These are phyloP conservation scores for Beroe ovata DNA, from an alignment of 37 sponge, comb jelly and placozoan genomes.

Conservation along the genomic window DNA sequence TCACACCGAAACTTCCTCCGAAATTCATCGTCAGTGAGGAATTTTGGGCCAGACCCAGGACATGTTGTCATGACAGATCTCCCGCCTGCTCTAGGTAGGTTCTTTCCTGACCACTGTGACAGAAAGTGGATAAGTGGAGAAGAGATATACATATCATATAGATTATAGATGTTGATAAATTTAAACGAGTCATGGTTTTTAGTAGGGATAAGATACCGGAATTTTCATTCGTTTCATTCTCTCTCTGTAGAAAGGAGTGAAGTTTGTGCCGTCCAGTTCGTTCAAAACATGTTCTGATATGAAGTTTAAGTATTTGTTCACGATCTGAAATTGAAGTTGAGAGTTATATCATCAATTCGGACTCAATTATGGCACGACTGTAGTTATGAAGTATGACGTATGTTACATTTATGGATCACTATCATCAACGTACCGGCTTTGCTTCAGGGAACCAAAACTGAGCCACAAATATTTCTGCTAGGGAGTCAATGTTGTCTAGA, in stretches of 20 bases:
- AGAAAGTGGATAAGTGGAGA: too few relatives aligned
- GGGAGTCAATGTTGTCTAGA: background rate
- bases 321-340: background rate
- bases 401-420: too few relatives aligned
- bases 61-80: background rate
- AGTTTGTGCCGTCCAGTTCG: background rate
- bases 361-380: too few relatives aligned
- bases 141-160: too few relatives aligned
- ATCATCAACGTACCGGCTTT: background rate
- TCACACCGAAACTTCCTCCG: slow-evolving; percentile 1
- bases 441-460: background rate
- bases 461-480: background rate
- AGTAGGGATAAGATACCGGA: too few relatives aligned
- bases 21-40: slow-evolving; percentile 39
- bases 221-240: background rate
- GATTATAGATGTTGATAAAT: too few relatives aligned
- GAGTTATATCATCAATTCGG: too few relatives aligned
- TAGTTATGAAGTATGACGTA: too few relatives aligned
- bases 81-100: background rate
- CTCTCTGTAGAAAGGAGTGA: slow-evolving; percentile 4
- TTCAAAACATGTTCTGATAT: background rate
- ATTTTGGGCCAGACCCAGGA: slow-evolving; percentile 9
- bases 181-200: too few relatives aligned
- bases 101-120: background rate
- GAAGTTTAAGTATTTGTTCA: background rate